Base-by-base conservation (phyloP, 2,888 invertebrate genomes). In the Drosophila kuntzei region DNA sequence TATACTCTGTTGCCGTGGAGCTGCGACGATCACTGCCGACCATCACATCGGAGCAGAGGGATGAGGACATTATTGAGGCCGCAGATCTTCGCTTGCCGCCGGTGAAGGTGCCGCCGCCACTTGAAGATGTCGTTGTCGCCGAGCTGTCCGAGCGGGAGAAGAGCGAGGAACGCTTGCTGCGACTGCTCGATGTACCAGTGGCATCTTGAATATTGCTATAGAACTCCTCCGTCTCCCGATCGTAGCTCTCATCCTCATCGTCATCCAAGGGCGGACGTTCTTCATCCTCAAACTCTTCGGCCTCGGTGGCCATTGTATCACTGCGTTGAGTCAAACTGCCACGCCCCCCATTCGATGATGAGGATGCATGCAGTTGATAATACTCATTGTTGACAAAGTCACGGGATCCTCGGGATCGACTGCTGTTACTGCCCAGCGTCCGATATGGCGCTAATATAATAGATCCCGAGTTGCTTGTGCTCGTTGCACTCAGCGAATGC, bases 61-160 rank as follows among this genome's bases (percentile, higher is more conserved):
- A 92, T 6, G 92, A 91, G 29, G 92, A 92, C 32, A 92, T 88
- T 2, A 92, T 92, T 4, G 92, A 92, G 36, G 92, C 90, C 0
- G 91, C 90, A 2, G 92, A 92, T n/a, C 92, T 85, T 0, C 92
- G 85, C 32, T 92, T 92, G 32, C 84, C 90, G 25, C 90, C 90
- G n/a, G 91, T 91, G 46, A 91, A 92, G 7, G 92, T 91, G 51
- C 90, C 89, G 20, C 87, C 88, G 20, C 91, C 91, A 60, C 90
- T 91, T 1, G 92, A 91, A 2, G 92, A 92, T 0, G 92, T 90
- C 2, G 92, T 92, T 0, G 92, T 92, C 11, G 92, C 92, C 36
- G 92, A 92, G 54, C 92, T 92, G 66, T 92, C 92, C 54, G 92
- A 92, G 32, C 92, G 91, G 2, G 92, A 92, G 76, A 92, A 92